Evolutionary conservation across 2,797 vertebrate genomes (phyloP).

Genomic region (Chelidonichthys spinosus): DNA sequence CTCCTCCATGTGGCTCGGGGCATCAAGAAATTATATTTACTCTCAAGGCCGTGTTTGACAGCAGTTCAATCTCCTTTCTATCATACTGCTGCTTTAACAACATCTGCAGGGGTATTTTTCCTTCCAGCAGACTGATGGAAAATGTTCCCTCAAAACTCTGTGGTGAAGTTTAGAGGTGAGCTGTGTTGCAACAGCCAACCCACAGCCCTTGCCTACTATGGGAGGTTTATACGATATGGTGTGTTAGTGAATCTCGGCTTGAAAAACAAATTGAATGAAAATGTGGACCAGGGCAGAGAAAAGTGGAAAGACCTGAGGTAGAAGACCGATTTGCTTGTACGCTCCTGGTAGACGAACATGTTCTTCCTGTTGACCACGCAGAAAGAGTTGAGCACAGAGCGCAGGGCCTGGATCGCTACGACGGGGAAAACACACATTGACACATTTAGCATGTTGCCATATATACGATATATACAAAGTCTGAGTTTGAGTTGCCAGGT

Average conservation of each 20-base stretch:
- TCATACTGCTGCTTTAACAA: background rate
- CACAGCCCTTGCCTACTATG: background rate
- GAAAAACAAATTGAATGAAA: background rate
- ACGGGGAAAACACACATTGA: conserved; percentile 1
- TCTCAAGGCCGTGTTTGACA: conserved; percentile 6
- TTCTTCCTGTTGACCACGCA: conserved; percentile 98
- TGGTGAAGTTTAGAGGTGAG: background rate
- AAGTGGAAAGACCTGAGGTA: conserved; percentile 90
- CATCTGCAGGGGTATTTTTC: conserved; percentile 11
- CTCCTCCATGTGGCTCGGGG: background rate
- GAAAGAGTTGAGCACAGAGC: conserved; percentile 96
- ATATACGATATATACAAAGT: too few species aligned
- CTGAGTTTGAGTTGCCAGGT: too few species aligned
- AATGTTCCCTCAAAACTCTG: conserved; percentile 6
- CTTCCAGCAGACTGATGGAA: conserved; percentile 6
- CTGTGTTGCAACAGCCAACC: background rate
- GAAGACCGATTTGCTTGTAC: conserved; percentile 96
- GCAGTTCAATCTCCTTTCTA: conserved; percentile 30
- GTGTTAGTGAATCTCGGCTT: background rate
- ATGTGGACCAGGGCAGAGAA: background rate
- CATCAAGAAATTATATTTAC: conserved; percentile 23
- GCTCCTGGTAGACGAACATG: conserved; percentile 99
- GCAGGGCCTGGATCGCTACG: conserved; percentile 94
- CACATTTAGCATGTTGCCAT: background rate
- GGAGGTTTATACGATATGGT: background rate